phyloP scores from a whole-genome alignment of 2,797 vertebrate species.

The Paratrypauchen microcephalus region DNA sequence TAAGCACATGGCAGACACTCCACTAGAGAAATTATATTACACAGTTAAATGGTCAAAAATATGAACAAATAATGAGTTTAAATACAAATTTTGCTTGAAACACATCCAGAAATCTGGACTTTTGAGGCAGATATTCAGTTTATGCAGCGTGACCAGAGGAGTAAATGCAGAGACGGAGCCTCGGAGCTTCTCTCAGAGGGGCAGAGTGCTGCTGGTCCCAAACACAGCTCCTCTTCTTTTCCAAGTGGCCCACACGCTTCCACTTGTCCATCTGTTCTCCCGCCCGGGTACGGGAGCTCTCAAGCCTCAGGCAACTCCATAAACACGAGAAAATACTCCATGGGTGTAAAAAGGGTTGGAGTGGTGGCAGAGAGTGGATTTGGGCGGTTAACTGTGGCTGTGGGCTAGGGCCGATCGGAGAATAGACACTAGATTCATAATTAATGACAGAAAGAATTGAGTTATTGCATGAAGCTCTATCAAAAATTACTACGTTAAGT shows the following conservation, averaged over 20 bases:
- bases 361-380: constrained; percentile 11
- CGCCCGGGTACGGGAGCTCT: constrained; percentile 67
- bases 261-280: constrained; percentile 75
- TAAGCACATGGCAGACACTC: too few relatives aligned
- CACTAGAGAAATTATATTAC: too few relatives aligned
- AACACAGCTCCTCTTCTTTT: constrained; percentile 45
- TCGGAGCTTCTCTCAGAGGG: constrained; percentile 38
- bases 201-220: constrained; percentile 53
- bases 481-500: too few relatives aligned
- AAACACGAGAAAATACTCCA: constrained; percentile 52
- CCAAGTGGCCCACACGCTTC: constrained; percentile 48
- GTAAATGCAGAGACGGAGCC: constrained; percentile 42
- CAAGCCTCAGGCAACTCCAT: constrained; percentile 57
- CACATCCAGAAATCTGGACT: too few relatives aligned
- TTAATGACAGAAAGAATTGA: too few relatives aligned
- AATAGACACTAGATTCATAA: not conserved
- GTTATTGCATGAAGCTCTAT: too few relatives aligned
- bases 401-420: not conserved
- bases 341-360: constrained; percentile 15
- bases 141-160: constrained; percentile 46
- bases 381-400: not conserved
- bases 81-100: too few relatives aligned
- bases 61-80: too few relatives aligned
- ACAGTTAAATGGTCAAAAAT: too few relatives aligned
- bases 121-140: not conserved